phyloP scores from a whole-genome alignment of 2,113 vertebrate genomes.

The Andinoacara biseriatus region DNA sequence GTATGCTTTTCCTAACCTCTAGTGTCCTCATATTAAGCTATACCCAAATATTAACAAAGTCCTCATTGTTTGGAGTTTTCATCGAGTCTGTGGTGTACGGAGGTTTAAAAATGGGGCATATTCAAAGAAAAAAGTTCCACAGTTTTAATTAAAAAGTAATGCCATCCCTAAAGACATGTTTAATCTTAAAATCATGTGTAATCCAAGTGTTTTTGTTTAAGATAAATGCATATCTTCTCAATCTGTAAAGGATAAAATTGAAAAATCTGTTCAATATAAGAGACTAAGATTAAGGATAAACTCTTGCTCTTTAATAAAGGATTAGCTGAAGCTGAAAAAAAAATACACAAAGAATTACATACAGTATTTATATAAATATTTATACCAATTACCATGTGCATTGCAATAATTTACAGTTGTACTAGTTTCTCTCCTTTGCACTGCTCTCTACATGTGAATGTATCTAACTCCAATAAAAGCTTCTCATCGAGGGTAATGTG shows the following conservation, averaged over 20 bases:
- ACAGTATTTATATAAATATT: not conserved
- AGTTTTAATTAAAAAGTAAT: slow-evolving; percentile 62
- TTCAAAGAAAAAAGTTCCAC: not conserved
- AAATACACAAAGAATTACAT: no score
- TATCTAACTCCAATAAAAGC: not conserved
- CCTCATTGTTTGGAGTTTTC: slow-evolving; percentile 71
- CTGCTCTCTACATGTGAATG: not conserved
- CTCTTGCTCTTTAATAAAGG: not conserved
- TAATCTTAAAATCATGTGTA: not conserved
- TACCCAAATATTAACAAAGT: slow-evolving; percentile 76
- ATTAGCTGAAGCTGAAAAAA: no score
- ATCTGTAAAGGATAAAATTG: slow-evolving; percentile 3
- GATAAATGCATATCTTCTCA: slow-evolving; percentile 38
- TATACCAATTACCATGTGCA: not conserved
- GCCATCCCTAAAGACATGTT: slow-evolving; percentile 29
- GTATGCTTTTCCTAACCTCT: slow-evolving; percentile 69
- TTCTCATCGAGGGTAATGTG: not conserved
- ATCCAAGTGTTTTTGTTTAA: slow-evolving; percentile 47
- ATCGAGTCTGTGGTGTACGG: slow-evolving; percentile 35
- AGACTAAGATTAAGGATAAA: not conserved
- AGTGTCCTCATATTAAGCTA: slow-evolving; percentile 42
- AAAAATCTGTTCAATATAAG: not conserved
- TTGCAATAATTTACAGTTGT: not conserved
- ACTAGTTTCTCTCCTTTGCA: not conserved
- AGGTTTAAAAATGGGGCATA: slow-evolving; percentile 17